Evolutionary conservation across 2,888 invertebrate genomes (phyloP), one percentile per base, ranked within the genome.

Genomic region (Meliscaeva auricollis): DNA sequence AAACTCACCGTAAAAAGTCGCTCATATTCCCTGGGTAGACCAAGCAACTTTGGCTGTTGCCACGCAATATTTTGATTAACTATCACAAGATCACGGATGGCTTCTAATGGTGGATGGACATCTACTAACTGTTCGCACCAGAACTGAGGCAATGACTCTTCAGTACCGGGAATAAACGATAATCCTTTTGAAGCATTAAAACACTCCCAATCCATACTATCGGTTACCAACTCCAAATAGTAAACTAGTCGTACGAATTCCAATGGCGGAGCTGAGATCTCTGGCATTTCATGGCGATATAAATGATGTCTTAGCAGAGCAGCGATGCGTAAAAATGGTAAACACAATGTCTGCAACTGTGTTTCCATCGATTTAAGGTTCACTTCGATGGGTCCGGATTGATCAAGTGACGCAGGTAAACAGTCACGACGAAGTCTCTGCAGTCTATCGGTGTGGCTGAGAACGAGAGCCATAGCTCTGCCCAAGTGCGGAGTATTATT

Each of bases 1-100:
- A n/a, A n/a, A n/a, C n/a, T 91, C 91, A 95, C 95, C 92, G 96
- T 96, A 91, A 98, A 98, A 87, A 98, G 95, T 89, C 96, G 95
- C 93, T 99, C 98, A 93, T 98, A 99, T 91, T 97, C 96, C 82
- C 96, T 94, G 69, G 99, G 98, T 91, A 99, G 93, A 87, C 95
- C 94, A 80, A 99, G 94, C 88, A 99, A 94, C 88, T 95, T 94
- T 20, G 99, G 98, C 89, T 95, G 95, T 89, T 95, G 94, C 97
- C 97, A 98, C 88, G 94, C 92, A 87, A 95, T 94, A 91, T 97
- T 96, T 91, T 96, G 95, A 89, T 95, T 94, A 68, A 95, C 93
- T 56, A 91, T 88, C 68, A 97, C 93, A 88, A 97, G 93, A 79
- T 94, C 94, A 7, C 95, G 94, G 17, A 92, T 90, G 44, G 91